Evolutionary conservation across 2,797 vertebrate species (phyloP).

Genomic region (Tachyglossus aculeatus): DNA sequence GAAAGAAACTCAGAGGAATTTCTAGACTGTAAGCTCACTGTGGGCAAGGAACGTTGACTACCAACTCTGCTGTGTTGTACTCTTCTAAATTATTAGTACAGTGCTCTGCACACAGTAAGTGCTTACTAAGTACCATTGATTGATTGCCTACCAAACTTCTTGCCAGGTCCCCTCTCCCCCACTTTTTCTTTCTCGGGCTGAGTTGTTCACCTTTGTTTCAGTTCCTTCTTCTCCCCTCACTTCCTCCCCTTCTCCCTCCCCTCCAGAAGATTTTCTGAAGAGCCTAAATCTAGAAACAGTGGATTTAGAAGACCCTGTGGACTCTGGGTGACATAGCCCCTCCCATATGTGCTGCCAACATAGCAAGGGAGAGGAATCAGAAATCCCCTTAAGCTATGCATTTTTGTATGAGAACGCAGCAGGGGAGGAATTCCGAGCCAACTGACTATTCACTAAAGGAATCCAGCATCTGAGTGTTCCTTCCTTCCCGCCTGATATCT

Average conservation of each 20-base stretch:
- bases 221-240: background rate
- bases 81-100: background rate
- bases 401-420: conserved; percentile 64
- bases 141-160: background rate
- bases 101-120: background rate
- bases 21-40: no score
- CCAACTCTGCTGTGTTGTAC: no score
- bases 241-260: background rate
- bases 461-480: conserved; percentile 24
- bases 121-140: background rate
- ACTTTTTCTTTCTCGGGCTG: background rate
- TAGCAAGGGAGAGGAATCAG: conserved; percentile 44
- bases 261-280: background rate
- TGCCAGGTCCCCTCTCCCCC: background rate
- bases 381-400: conserved; percentile 40
- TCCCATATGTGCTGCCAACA: conserved; percentile 19
- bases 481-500: background rate
- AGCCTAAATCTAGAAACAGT: conserved; percentile 35
- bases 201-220: background rate
- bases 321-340: conserved; percentile 23
- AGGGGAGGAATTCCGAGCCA: conserved; percentile 53
- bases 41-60: no score
- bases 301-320: conserved; percentile 44
- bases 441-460: conserved; percentile 30
- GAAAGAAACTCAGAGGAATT: background rate